Conservation (phyloP, 1,140 invertebrate genomes). For the Chelonus insularis region DNA sequence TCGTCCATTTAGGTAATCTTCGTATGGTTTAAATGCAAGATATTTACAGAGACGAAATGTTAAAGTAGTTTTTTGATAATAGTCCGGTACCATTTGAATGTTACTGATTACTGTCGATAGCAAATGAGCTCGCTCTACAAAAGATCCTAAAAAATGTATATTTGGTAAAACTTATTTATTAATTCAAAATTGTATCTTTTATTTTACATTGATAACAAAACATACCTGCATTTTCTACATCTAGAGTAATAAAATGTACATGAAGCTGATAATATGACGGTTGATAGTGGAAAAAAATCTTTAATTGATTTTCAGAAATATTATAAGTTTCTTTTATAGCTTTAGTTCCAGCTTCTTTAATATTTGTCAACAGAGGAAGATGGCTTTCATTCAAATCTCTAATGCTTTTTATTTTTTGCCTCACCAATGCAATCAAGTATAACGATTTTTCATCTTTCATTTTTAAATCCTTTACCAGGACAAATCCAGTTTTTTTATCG, state of each 20-base stretch:
- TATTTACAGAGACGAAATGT: slow-evolving; percentile 66
- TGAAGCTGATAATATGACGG: slow-evolving; percentile 97
- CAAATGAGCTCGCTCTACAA: slow-evolving; percentile 83
- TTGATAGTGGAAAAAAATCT: slow-evolving; percentile 93
- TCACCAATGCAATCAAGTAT: slow-evolving; percentile 83
- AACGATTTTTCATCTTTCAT: slow-evolving; percentile 79
- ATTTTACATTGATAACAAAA: slow-evolving; percentile 18
- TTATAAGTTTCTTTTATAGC: slow-evolving; percentile 81
- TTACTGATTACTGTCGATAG: slow-evolving; percentile 90
- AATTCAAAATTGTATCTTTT: neutral
- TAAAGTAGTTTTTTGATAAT: slow-evolving; percentile 82
- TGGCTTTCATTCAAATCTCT: slow-evolving; percentile 79
- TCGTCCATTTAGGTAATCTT: slow-evolving; percentile 11
- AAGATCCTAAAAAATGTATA: no score
- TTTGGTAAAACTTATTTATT: slow-evolving; percentile 27
- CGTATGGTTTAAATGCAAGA: slow-evolving; percentile 1
- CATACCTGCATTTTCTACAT: slow-evolving; percentile 78
- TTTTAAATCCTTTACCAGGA: slow-evolving; percentile 90
- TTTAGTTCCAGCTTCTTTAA: slow-evolving; percentile 71
- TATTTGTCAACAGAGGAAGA: slow-evolving; percentile 82
- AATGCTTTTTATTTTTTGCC: slow-evolving; percentile 77
- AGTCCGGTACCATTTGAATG: slow-evolving; percentile 78
- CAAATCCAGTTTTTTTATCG: slow-evolving; percentile 80
- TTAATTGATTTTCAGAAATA: slow-evolving; percentile 70
- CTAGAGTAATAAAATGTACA: slow-evolving; percentile 87